Evolutionary conservation across 2,888 invertebrate species (phyloP), one percentile per base, ranked within the genome.

Genomic region (Drosophila parthenogenetica): DNA sequence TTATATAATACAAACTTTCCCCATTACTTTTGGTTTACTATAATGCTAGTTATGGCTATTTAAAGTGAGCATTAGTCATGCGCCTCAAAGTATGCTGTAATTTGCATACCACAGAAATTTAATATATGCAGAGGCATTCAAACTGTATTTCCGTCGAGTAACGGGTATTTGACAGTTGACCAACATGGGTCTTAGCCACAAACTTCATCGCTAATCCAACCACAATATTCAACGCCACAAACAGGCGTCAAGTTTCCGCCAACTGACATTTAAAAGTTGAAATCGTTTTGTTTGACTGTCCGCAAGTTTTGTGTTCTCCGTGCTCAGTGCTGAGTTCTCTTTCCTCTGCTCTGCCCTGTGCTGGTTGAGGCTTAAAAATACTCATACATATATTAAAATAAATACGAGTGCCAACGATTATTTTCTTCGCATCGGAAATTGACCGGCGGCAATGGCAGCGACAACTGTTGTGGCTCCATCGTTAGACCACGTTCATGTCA

Each of bases 371-470:
- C 73, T 73, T 76, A 69, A 67, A 73, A 78, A 69, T 53, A 59
- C 72, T 64, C 64, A 62, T 75, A 64, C 72, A 75, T 75, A 75
- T 75, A 68, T 75, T 75, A 17, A 75, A 75, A 72, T 69, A 65
- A 14, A 45, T 46, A 16, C 35, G 37, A 29, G 39, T 42, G 29
- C 17, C 32, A 50, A 22, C 45, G 19, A 14, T 29, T 37, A 22
- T 57, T 69, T 73, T 51, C 66, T 69, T 65, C 17, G 11, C n/a
- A 62, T 16, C 86, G 85, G 85, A 85, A 84, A 85, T 85, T 86
- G 86, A 73, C 82, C 82, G 85, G 73, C 84, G 84, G 80, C 81
- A 75, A 63, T 71, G 66, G 45, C 51, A 50, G 58, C 59, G 45
- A 70, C 46, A 70, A 45, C 54, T 19, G 16, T 14, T 25, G 22